A percentile compares a stretch with the other conserved stretches of the same genome.
phyloP scores from a whole-genome alignment of 2,113 vertebrate genomes.

The Ciconia boyciana region DNA sequence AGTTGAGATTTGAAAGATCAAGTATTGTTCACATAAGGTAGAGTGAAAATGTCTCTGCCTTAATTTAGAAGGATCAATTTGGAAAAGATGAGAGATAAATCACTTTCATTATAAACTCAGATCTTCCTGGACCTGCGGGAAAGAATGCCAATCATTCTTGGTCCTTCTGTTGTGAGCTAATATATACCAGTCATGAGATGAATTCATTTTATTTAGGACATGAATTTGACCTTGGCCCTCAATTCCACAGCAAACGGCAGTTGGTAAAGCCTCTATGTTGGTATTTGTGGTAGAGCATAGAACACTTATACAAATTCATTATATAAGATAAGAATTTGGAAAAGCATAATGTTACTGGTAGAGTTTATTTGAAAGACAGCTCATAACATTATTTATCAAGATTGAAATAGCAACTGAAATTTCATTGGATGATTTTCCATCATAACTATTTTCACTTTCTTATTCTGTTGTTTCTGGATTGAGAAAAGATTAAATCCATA shows the following conservation, averaged over 20 bases:
- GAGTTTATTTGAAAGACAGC: not conserved
- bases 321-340: not conserved
- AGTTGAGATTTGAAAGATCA: slow-evolving; percentile 34
- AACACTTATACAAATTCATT: not conserved
- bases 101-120: slow-evolving; percentile 48
- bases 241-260: not conserved
- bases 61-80: slow-evolving; percentile 59
- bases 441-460: not conserved
- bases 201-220: slow-evolving; percentile 49
- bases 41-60: slow-evolving; percentile 54
- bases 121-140: not conserved
- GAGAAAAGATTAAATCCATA: not conserved
- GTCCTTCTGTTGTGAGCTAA: slow-evolving; percentile 33
- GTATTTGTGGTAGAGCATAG: not conserved
- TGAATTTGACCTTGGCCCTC: slow-evolving; percentile 50
- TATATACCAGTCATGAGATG: slow-evolving; percentile 38
- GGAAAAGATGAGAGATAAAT: slow-evolving; percentile 56
- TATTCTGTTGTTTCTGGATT: not conserved
- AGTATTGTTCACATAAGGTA: slow-evolving; percentile 25
- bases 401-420: not conserved
- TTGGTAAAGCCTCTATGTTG: not conserved
- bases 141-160: slow-evolving; percentile 37
- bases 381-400: not conserved
- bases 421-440: not conserved
- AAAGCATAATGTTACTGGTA: not conserved